Evolutionary conservation across 2,888 invertebrate species (phyloP).

Genomic region (Harpalus rubripes): DNA sequence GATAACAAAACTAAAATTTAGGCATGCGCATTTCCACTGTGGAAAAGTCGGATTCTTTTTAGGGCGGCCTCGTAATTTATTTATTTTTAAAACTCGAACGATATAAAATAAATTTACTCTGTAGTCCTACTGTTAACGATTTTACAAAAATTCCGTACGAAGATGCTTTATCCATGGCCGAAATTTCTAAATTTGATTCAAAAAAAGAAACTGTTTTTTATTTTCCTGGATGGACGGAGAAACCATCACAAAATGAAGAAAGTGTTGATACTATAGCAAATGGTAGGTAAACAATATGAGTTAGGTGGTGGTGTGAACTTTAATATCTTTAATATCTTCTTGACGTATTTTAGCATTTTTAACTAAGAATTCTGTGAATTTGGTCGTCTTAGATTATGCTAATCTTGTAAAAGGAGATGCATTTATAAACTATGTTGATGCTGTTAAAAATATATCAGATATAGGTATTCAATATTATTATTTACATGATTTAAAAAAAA

Average conservation of each 20-base stretch:
- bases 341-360: constrained; percentile 42
- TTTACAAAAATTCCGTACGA: constrained; percentile 42
- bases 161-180: constrained; percentile 39
- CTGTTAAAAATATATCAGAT: constrained; percentile 27
- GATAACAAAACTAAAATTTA: no score
- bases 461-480: neutral
- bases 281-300: neutral
- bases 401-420: constrained; percentile 32
- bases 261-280: constrained; percentile 46
- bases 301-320: no score
- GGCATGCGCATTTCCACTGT: no score
- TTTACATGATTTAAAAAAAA: neutral
- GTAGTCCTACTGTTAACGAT: constrained; percentile 52
- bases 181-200: constrained; percentile 16
- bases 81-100: neutral
- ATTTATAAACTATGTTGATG: neutral
- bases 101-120: no score
- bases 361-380: constrained; percentile 27
- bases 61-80: no score
- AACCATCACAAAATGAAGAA: constrained; percentile 45
- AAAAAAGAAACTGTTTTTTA: constrained; percentile 51
- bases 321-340: no score
- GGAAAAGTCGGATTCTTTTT: no score
- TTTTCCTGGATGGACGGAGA: constrained; percentile 56
- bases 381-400: constrained; percentile 46